Conservation (phyloP, 2,113 vertebrate species). For the Megaceryle maxima region DNA sequence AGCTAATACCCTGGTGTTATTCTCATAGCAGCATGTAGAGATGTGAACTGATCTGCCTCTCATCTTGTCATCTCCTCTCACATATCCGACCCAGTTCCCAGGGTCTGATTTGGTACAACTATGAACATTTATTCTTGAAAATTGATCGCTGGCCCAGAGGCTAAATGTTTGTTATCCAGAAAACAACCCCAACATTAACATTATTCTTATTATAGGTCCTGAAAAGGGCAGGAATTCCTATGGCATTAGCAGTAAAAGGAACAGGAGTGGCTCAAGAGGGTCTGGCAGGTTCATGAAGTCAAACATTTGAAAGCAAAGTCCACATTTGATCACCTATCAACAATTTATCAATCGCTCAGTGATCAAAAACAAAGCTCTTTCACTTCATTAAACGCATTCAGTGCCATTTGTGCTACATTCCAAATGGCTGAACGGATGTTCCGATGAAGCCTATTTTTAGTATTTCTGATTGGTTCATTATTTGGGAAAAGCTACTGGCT, state of each 20-base stretch:
- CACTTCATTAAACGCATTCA: conserved; percentile 62
- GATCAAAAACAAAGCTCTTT: conserved; percentile 45
- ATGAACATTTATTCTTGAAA: conserved; percentile 43
- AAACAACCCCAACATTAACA: not conserved
- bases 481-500: conserved; percentile 39
- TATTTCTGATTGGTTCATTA: conserved; percentile 55
- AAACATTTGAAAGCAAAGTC: conserved; percentile 5
- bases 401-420: conserved; percentile 35
- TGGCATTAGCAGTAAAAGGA: not conserved
- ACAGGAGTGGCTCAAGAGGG: not conserved
- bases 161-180: not conserved
- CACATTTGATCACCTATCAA: conserved; percentile 40
- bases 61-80: conserved; percentile 68
- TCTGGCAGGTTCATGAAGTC: conserved; percentile 9
- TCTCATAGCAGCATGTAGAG: not conserved
- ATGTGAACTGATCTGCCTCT: conserved; percentile 63
- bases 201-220: conserved; percentile 18
- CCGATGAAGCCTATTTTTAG: conserved; percentile 59
- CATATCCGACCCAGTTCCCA: conserved; percentile 64
- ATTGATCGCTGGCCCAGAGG: conserved; percentile 39
- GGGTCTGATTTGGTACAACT: conserved; percentile 16
- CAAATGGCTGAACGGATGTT: conserved; percentile 61
- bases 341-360: conserved; percentile 39
- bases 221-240: conserved; percentile 29
- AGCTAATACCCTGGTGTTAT: not conserved